Percentiles rank a stretch among this genome's conserved stretches.
These are phyloP conservation scores for Phrynocephalus versicolor DNA, from an alignment of 2,113 vertebrate species.

Conservation along the genomic window DNA sequence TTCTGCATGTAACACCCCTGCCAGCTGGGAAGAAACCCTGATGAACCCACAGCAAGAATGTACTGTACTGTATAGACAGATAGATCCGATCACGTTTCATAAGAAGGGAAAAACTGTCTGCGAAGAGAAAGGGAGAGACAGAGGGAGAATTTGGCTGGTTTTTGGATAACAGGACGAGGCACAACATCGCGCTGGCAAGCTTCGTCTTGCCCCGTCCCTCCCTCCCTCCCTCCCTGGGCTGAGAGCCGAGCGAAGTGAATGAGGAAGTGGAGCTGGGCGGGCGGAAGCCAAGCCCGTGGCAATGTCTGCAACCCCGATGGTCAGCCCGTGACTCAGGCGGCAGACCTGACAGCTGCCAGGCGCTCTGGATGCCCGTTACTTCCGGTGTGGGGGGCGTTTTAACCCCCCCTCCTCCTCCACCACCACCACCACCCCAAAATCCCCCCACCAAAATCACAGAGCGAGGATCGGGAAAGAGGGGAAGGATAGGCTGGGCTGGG, in stretches of 20 bases:
- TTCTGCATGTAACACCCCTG: no score
- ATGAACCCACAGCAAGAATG: background rate
- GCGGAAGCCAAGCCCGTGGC: constrained; percentile 72
- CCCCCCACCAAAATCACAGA: no score
- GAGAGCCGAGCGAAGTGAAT: constrained; percentile 44
- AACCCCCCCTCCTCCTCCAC: no score
- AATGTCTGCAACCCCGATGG: constrained; percentile 59
- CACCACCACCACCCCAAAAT: no score
- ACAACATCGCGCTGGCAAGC: constrained; percentile 52
- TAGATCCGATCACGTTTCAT: background rate
- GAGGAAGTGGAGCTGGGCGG: constrained; percentile 73
- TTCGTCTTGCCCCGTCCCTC: constrained; percentile 61
- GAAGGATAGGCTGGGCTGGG: background rate
- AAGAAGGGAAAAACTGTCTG: background rate
- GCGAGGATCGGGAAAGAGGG: no score
- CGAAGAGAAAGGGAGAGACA: background rate
- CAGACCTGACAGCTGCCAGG: constrained; percentile 75
- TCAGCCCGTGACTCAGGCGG: constrained; percentile 71
- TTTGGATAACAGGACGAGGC: constrained; percentile 11
- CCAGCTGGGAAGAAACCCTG: background rate
- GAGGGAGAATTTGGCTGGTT: rapidly evolving
- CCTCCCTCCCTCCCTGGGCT: constrained; percentile 30
- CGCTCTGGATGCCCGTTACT: constrained; percentile 64
- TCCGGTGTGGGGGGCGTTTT: background rate
- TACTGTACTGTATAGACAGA: no score